Evolutionary conservation across 2,797 vertebrate species (phyloP).

Genomic region (Macropodus opercularis): DNA sequence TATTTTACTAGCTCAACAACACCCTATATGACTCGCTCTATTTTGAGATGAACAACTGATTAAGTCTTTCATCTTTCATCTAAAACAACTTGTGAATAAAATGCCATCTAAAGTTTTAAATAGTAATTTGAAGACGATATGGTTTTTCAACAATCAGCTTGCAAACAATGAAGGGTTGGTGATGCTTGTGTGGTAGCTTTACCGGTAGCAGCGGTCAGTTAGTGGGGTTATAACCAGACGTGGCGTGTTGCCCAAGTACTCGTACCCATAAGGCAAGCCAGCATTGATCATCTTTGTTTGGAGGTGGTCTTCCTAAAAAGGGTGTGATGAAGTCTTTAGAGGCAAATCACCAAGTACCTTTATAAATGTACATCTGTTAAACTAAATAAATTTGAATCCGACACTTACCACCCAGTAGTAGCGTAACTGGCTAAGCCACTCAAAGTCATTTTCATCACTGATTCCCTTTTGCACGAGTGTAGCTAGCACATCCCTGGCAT

Average conservation of each 20-base stretch:
- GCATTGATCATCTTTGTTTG: conserved; percentile 95
- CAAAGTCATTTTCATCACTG: conserved; percentile 88
- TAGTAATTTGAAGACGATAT: neutral
- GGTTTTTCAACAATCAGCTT: neutral
- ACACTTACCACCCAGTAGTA: conserved; percentile 89
- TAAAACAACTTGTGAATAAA: neutral
- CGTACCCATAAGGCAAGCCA: conserved; percentile 90
- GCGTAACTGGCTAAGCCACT: conserved; percentile 92
- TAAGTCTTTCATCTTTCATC: neutral
- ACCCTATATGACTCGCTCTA: neutral
- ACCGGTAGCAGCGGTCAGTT: conserved; percentile 95
- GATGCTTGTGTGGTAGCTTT: conserved; percentile 33
- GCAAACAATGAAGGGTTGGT: neutral
- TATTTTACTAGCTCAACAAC: conserved; percentile 4
- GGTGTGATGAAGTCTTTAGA: neutral
- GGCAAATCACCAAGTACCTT: neutral
- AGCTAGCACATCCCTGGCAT: conserved; percentile 87
- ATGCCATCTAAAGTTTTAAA: neutral
- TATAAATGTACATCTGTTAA: too few relatives aligned
- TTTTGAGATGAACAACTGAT: neutral
- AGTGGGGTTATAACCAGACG: conserved; percentile 93
- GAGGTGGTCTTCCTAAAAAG: conserved; percentile 84
- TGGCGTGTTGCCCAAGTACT: conserved; percentile 92
- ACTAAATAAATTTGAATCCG: neutral
- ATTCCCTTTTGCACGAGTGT: conserved; percentile 85